Conservation (phyloP, 2,797 vertebrate genomes). For the Pseudomugil tenellus region DNA sequence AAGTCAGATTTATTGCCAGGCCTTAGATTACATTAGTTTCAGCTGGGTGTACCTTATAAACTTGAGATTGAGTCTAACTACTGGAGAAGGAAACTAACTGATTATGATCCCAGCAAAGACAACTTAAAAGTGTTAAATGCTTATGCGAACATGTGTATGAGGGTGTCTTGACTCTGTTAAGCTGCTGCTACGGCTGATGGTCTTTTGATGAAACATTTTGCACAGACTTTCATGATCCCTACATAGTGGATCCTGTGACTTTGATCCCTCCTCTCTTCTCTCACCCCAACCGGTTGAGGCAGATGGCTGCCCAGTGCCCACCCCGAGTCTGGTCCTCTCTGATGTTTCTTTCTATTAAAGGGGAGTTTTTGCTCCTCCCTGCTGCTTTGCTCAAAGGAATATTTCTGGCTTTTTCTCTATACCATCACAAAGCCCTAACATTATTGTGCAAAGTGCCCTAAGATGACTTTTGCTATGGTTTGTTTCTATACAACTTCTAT, state of each 20-base stretch:
- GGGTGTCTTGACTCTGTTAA: not conserved
- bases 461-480: constrained; percentile 9
- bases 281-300: constrained; percentile 23
- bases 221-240: constrained; percentile 10
- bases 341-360: constrained; percentile 19
- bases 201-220: constrained; percentile 20
- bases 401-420: not conserved
- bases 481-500: not conserved
- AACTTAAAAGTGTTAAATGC: constrained; percentile 7
- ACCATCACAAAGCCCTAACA: not conserved
- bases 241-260: constrained; percentile 11
- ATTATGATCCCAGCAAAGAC: constrained; percentile 7
- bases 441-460: constrained; percentile 2
- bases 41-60: constrained; percentile 4
- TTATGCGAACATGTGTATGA: not conserved
- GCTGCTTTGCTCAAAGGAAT: constrained; percentile 17
- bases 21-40: constrained; percentile 10
- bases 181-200: constrained; percentile 8
- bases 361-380: constrained; percentile 12
- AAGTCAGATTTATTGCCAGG: constrained; percentile 14
- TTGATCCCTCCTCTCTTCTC: constrained; percentile 23
- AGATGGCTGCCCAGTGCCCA: constrained; percentile 32
- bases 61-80: not conserved
- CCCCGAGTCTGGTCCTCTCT: constrained; percentile 19
- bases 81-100: constrained; percentile 5